Evolutionary conservation across 1,140 invertebrate species (phyloP).

Genomic region (Orchesella cincta): DNA sequence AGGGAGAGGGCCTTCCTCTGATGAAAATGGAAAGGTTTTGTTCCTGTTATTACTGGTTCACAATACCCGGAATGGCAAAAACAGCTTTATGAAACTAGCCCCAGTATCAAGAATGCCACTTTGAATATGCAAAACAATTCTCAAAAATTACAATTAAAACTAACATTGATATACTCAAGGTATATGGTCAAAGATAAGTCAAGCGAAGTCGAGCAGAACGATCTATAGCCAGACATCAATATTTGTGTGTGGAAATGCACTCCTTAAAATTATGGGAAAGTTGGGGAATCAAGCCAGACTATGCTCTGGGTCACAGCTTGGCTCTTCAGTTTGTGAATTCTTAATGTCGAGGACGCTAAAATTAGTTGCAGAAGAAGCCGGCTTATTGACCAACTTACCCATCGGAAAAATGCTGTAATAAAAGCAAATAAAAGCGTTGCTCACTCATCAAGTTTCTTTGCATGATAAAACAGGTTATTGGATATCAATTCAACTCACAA

Average conservation of each 20-base stretch:
- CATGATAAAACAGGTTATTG: no score
- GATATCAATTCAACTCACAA: no score
- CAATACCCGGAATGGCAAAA: conserved; percentile 3
- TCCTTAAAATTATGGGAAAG: conserved; percentile 37
- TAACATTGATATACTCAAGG: no score
- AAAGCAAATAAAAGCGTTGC: neutral
- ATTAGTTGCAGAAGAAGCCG: conserved; percentile 32
- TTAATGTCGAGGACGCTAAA: conserved; percentile 36
- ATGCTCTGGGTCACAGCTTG: conserved; percentile 40
- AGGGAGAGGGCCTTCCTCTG: no score
- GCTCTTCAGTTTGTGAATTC: conserved; percentile 36
- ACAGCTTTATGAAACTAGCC: neutral
- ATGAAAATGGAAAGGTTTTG: neutral
- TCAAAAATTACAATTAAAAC: neutral
- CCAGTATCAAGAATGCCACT: neutral
- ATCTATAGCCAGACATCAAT: conserved; percentile 41
- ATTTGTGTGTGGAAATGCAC: conserved; percentile 39
- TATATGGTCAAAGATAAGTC: neutral
- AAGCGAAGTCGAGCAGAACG: conserved; percentile 20
- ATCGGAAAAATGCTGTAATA: conserved; percentile 34
- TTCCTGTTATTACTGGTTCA: conserved; percentile 22
- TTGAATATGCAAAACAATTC: conserved; percentile 19
- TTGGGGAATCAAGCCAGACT: conserved; percentile 37
- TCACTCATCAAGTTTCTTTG: no score
- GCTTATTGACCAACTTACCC: conserved; percentile 33